Conservation (phyloP, 2,113 vertebrate species). For the Pica pica region DNA sequence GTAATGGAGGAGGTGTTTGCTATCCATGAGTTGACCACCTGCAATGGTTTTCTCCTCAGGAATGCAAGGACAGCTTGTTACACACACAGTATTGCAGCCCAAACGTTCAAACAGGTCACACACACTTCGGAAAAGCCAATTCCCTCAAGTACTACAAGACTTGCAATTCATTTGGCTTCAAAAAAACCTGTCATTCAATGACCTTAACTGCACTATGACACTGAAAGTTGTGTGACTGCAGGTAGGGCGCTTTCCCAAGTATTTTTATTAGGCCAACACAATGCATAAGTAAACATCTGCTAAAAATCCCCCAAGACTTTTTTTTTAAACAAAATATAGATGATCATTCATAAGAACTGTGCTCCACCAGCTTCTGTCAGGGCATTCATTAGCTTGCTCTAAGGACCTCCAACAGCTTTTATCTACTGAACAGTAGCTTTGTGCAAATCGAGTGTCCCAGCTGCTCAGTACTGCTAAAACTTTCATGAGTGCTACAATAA, state of each 20-base stretch:
- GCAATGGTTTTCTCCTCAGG: neutral
- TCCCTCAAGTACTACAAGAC: neutral
- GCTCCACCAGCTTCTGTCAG: neutral
- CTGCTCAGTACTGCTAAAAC: neutral
- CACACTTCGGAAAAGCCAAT: neutral
- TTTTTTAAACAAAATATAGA: neutral
- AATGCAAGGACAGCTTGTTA: neutral
- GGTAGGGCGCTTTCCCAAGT: neutral
- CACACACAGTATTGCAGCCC: neutral
- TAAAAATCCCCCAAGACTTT: fast-evolving
- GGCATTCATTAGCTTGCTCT: neutral
- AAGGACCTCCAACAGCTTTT: neutral
- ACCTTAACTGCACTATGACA: neutral
- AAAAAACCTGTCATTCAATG: neutral
- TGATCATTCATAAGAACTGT: neutral
- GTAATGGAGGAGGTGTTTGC: neutral
- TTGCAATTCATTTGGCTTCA: neutral
- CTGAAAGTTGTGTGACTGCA: neutral
- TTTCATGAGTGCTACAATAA: neutral
- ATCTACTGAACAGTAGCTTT: neutral
- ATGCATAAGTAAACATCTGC: neutral
- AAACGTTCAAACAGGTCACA: neutral
- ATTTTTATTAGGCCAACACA: neutral
- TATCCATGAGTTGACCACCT: neutral
- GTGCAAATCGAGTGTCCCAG: neutral